Evolutionary conservation across 2,888 invertebrate species (phyloP), one percentile per base, ranked within the genome.

Genomic region (Dendrolimus pini): DNA sequence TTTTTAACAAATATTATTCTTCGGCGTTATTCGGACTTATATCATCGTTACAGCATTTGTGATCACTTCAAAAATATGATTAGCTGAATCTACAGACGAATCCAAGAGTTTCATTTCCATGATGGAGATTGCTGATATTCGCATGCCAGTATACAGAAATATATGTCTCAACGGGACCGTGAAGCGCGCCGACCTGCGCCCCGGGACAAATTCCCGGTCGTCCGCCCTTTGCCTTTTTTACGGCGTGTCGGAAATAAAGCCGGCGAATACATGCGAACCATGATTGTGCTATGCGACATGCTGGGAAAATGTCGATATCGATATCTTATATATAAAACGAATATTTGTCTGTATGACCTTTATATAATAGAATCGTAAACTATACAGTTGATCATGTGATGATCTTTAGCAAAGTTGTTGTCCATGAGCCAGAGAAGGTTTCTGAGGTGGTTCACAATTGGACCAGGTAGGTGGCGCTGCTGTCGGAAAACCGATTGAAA

Each of bases 161-260:
- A 47, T 47, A 47, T 12, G 47, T 47, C 47, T 47, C 47, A 47
- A 47, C 47, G 47, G 47, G 12, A 47, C 47, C 47, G 47, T 47
- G 47, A 47, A 47, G 47, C 47, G 47, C 6, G 47, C 12, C 47
- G 47, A 47, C 9, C 9, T 9, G 47, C 12, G 12, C 9, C 47
- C 47, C 12, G 47, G 72, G 70, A 69, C 72, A 77, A 76, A 77
- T 72, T 76, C 72, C 64, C 65, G 66, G 69, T 66, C 74, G 65
- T 69, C 66, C 66, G 61, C 68, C 65, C 72, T 64, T 71, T 57
- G 73, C 70, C 70, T 77, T 81, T 77, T 84, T 83, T 81, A 84
- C 72, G 76, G 74, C 71, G 69, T 70, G 71, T 67, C 79, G 82
- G 82, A 83, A 80, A 84, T 83, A 83, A 82, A 80, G 77, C 78